These are phyloP conservation scores for Paratrypauchen microcephalus DNA, from an alignment of 2,797 vertebrate genomes.

Conservation along the genomic window DNA sequence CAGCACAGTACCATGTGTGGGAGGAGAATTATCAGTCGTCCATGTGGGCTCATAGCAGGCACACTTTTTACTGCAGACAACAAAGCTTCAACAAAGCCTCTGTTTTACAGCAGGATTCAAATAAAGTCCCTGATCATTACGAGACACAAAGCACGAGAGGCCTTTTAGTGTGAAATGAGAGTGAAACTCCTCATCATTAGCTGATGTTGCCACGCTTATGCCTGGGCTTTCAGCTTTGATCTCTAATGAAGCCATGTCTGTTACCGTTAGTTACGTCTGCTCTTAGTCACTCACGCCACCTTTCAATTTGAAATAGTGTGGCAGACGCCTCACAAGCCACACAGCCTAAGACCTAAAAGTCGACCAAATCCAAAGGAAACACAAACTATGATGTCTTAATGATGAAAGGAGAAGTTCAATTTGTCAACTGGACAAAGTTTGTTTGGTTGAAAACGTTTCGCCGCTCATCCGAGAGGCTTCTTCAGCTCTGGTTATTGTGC, in stretches of 20 bases:
- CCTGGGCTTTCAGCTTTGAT: slow-evolving; percentile 65
- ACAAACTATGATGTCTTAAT: slow-evolving; percentile 78
- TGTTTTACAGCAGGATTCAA: slow-evolving; percentile 61
- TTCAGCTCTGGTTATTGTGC: too few relatives aligned
- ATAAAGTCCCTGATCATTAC: slow-evolving; percentile 67
- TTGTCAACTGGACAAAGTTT: too few relatives aligned
- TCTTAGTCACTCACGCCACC: slow-evolving; percentile 74
- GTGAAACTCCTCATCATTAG: slow-evolving; percentile 72
- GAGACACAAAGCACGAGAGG: slow-evolving; percentile 59
- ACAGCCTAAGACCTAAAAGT: slow-evolving; percentile 34
- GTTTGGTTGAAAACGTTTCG: too few relatives aligned
- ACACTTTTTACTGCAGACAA: slow-evolving; percentile 74
- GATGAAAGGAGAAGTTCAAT: too few relatives aligned
- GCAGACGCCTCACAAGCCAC: slow-evolving; percentile 43
- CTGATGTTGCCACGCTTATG: slow-evolving; percentile 48
- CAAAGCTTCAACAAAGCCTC: slow-evolving; percentile 75
- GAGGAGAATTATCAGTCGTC: slow-evolving; percentile 53
- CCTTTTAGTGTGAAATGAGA: slow-evolving; percentile 61
- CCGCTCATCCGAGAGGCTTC: too few relatives aligned
- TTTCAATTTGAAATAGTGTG: slow-evolving; percentile 61
- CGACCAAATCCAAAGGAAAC: slow-evolving; percentile 55
- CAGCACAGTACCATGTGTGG: slow-evolving; percentile 53
- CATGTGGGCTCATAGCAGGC: slow-evolving; percentile 71
- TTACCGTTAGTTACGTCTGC: slow-evolving; percentile 64
- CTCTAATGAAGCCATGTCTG: slow-evolving; percentile 70